Evolutionary conservation across 2,797 vertebrate species (phyloP), one percentile per base, ranked within the genome.

Genomic region (Scolopax bukidnonensis): DNA sequence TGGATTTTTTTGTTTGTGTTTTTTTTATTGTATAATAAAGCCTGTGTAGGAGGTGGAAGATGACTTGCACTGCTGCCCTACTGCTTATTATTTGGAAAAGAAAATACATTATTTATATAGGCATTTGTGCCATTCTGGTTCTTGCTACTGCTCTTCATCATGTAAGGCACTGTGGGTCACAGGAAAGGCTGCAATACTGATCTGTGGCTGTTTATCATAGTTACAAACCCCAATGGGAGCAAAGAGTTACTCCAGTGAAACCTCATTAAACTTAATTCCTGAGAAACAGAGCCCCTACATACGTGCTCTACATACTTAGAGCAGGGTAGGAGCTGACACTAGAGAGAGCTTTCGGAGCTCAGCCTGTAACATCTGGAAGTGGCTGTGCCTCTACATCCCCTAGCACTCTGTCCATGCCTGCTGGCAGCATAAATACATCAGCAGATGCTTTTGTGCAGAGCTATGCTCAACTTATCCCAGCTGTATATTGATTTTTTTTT

Each of bases 361-460:
- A 59, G 10, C 19, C 28, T 21, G 47, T 47, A 56, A 45, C 21
- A 28, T 41, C 38, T 57, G 61, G 40, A 53, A 16, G 32, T n/a
- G 45, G 24, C 40, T 1, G 1, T 78, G 24, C 54, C 36, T 69
- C 16, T 77, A 0, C 0, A 1, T 50, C 28, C 33, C 33, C 40
- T 30, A 4, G n/a, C 38, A 21, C 43, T 63, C 59, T 54, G 33
- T 38, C 40, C 24, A 32, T 70, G 67, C 21, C 51, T 85, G 47
- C 53, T 67, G 51, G 25, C 64, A 71, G 40, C 54, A 51, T 27
- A 60, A 18, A 19, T 84, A 19, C 8, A 33, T 86, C 43, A 33
- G 25, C 51, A 71, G 50, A 23, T 74, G 41, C 27, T 51, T 56
- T 40, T 64, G 12, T 40, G 61, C 69, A 76, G 45, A 65, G 33